Evolutionary conservation across 2,113 vertebrate species (phyloP), one percentile per base, ranked within the genome.

Genomic region (Mugil cephalus): DNA sequence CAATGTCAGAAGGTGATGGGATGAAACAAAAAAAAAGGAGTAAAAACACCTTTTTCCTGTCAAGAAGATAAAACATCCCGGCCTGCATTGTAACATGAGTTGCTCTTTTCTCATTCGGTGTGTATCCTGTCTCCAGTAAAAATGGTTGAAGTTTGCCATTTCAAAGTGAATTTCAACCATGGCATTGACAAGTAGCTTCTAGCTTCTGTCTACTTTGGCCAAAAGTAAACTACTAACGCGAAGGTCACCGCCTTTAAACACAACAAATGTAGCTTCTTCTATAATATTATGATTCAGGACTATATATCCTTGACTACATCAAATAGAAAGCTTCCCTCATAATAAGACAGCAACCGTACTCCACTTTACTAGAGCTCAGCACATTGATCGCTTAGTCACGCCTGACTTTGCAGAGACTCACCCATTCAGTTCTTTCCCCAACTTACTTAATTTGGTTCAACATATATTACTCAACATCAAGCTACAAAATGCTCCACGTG

Each of bases 41-140:
- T 45, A 35, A 39, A 30, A 30, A 30, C 24, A 30, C 24, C 24
- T 30, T 60, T 81, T 38, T 52, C 1, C 10, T 30, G 40, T 67
- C 42, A 60, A 64, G 68, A 61, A 74, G 63, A 74, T 73, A 30
- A 77, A 80, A 58, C 45, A 36, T 46, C 24, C 11, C 35, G 6
- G 30, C 36, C 63, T 17, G 10, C 13, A 10, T 9, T 40, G 15
- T 47, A 54, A 54, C 70, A 74, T 30, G 24, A 30, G 24, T 30
- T 30, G 24, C 24, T 63, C 59, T 43, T 59, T 50, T 19, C 8
- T 53, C 18, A 60, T 46, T 12, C 7, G 9, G 50, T 10, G 4
- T 58, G n/a, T 34, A 7, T 39, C 35, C 13, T 1, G n/a, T 38
- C n/a, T 46, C 18, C 12, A 52, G 24, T 30, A 19, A 8, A 54